Conservation (phyloP, 2,888 invertebrate species). For the Nemotelus pantherinus region DNA sequence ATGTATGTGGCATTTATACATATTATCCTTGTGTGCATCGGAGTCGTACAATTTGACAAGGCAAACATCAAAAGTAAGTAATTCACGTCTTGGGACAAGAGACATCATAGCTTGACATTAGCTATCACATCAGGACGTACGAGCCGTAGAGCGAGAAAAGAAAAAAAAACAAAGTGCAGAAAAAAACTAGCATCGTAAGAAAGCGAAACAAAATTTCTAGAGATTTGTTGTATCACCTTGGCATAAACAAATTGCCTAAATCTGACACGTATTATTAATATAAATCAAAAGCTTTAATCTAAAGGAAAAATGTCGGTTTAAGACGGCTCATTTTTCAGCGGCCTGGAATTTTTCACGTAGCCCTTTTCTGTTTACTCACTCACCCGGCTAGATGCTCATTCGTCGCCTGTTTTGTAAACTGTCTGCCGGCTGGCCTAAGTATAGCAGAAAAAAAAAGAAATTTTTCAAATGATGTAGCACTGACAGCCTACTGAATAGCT, state of each 20-base stretch:
- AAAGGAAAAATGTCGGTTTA: slow-evolving; percentile 44
- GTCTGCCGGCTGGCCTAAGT: not conserved
- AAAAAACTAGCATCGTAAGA: not conserved
- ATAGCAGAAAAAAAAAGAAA: slow-evolving; percentile 9
- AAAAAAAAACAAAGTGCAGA: not conserved
- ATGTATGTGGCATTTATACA: not conserved
- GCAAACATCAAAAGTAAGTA: slow-evolving; percentile 27
- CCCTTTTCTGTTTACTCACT: not conserved
- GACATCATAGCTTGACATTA: slow-evolving; percentile 36
- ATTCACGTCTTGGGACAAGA: slow-evolving; percentile 33
- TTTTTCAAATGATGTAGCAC: slow-evolving; percentile 31
- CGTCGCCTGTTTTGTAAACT: not conserved
- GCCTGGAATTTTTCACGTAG: slow-evolving; percentile 7
- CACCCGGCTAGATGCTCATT: not conserved
- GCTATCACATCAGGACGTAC: not conserved
- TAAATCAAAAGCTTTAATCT: slow-evolving; percentile 46
- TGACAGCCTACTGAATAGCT: slow-evolving; percentile 28
- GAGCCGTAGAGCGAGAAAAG: not conserved
- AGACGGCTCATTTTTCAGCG: slow-evolving; percentile 43
- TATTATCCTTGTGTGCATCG: not conserved
- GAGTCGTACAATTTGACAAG: slow-evolving; percentile 5
- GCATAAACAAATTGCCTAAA: slow-evolving; percentile 45
- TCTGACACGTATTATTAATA: slow-evolving; percentile 46
- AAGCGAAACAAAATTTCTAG: slow-evolving; percentile 20
- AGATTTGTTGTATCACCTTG: slow-evolving; percentile 39